Percentiles rank a stretch among this genome's conserved stretches.
Evolutionary conservation across 2,113 vertebrate species (phyloP).

Genomic region (Pluvialis apricaria): DNA sequence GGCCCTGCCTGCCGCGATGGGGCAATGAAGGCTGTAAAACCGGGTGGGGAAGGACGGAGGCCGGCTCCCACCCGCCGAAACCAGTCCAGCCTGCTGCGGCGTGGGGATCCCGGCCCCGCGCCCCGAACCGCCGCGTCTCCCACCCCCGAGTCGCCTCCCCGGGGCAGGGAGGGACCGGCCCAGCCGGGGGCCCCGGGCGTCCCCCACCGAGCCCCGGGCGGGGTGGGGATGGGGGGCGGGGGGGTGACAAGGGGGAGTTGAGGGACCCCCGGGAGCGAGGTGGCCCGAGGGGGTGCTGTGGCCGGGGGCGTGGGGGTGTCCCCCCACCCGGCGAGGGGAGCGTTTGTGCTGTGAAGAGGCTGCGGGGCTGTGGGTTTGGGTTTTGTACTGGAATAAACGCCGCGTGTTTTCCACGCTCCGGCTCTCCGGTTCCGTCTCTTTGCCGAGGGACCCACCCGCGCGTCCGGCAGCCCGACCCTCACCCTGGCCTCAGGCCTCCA

Average conservation of each 20-base stretch:
- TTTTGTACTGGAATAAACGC: constrained; percentile 53
- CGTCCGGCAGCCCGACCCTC: background rate
- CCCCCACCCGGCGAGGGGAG: background rate
- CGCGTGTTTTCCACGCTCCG: constrained; percentile 21
- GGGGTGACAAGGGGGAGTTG: background rate
- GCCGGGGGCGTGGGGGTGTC: background rate
- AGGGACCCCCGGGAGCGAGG: too few species aligned
- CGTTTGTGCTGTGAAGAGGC: background rate
- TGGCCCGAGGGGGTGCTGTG: background rate
- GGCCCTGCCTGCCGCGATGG: constrained; percentile 5
- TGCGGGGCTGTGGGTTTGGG: background rate
- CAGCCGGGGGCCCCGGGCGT: background rate
- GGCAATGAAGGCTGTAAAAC: constrained; percentile 26
- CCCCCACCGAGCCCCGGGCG: background rate
- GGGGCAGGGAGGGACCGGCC: background rate
- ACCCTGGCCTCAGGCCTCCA: background rate
- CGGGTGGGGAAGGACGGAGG: constrained; percentile 33
- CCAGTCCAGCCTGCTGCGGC: constrained; percentile 32
- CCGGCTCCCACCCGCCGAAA: background rate
- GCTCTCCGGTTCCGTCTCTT: background rate
- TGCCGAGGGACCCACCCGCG: rapidly evolving
- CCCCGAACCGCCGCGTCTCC: background rate
- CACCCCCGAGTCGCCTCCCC: background rate
- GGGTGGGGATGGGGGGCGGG: background rate
- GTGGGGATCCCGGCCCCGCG: background rate